Percentiles rank a stretch among this genome's conserved stretches.
phyloP scores from a whole-genome alignment of 1,140 invertebrate genomes.

The Sinonovacula constricta region DNA sequence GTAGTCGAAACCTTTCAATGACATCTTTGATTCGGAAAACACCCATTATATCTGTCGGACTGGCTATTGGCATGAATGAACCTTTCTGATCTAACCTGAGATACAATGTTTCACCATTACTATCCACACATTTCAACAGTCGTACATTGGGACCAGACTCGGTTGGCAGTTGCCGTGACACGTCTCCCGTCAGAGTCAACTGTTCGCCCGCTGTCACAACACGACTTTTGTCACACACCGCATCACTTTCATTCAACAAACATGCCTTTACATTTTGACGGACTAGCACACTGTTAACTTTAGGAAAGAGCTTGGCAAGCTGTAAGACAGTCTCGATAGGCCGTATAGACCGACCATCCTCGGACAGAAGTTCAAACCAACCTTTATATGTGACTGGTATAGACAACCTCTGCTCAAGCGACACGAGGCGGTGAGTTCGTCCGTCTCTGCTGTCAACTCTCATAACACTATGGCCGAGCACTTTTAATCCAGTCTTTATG shows the following conservation, averaged over 20 bases:
- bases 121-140: constrained; percentile 91
- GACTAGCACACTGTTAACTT: constrained; percentile 82
- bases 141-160: constrained; percentile 78
- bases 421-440: constrained; percentile 81
- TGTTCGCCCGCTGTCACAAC: constrained; percentile 87
- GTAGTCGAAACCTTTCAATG: constrained; percentile 89
- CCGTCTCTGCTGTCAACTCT: constrained; percentile 87
- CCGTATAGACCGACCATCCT: constrained; percentile 92
- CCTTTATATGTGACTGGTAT: constrained; percentile 94
- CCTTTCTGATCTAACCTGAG: constrained; percentile 91
- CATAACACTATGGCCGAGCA: constrained; percentile 92
- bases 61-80: constrained; percentile 92
- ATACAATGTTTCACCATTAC: constrained; percentile 89
- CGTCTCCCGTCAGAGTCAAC: constrained; percentile 86
- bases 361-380: constrained; percentile 95
- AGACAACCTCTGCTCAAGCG: constrained; percentile 77
- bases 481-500: constrained; percentile 89
- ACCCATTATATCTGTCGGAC: constrained; percentile 94
- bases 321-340: constrained; percentile 93
- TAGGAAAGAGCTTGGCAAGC: constrained; percentile 87
- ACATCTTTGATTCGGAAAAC: constrained; percentile 90
- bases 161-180: constrained; percentile 79
- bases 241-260: constrained; percentile 79
- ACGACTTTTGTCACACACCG: constrained; percentile 83
- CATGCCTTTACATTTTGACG: constrained; percentile 92